Conservation (phyloP, 2,888 invertebrate genomes). For the Diachrysia chrysitis region DNA sequence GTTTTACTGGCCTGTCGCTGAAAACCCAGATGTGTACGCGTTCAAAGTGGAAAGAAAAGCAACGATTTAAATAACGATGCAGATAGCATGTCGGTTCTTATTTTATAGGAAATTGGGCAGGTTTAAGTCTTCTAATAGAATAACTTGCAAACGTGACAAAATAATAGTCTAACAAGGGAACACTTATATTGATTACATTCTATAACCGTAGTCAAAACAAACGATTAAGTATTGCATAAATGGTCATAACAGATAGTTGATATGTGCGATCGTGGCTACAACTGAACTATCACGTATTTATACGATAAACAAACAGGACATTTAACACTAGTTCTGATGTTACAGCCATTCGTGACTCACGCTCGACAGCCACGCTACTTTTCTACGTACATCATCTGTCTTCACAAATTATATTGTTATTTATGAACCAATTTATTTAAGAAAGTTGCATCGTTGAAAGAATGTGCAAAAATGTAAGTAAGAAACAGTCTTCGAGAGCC, state of each 20-base stretch:
- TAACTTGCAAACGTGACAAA: constrained; percentile 8
- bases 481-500: constrained; percentile 18
- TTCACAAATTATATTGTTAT: constrained; percentile 50
- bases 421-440: constrained; percentile 45
- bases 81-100: neutral
- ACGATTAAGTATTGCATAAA: constrained; percentile 30
- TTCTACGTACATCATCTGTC: constrained; percentile 50
- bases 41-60: neutral
- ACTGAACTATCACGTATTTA: constrained; percentile 39
- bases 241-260: constrained; percentile 33
- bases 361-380: constrained; percentile 47
- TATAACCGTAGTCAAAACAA: constrained; percentile 21
- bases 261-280: constrained; percentile 40
- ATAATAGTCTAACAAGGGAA: neutral
- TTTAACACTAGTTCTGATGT: constrained; percentile 44
- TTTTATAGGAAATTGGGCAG: neutral
- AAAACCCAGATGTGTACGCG: constrained; percentile 49
- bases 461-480: constrained; percentile 21
- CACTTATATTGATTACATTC: neutral
- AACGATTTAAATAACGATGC: neutral
- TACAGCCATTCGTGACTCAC: constrained; percentile 58
- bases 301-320: constrained; percentile 49
- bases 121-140: too few species aligned
- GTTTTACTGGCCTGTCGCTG: constrained; percentile 17
- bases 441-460: constrained; percentile 41